These are phyloP conservation scores for Megalops atlanticus DNA, from an alignment of 2,113 vertebrate species.

Conservation along the genomic window DNA sequence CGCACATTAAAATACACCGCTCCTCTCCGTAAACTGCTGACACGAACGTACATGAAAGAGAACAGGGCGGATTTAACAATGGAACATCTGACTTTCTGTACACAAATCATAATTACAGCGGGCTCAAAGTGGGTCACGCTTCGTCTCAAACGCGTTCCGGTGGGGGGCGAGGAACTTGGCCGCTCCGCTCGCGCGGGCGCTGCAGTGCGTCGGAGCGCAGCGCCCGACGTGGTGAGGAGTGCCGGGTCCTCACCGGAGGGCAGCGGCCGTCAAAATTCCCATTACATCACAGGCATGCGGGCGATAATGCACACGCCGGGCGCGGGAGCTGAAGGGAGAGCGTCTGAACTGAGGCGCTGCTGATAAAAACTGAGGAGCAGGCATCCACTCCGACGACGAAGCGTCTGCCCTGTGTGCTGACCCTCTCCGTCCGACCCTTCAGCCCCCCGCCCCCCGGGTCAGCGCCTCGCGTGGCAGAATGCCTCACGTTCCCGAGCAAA, in stretches of 20 bases:
- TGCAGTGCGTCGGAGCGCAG: neutral
- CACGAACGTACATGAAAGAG: neutral
- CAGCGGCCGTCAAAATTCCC: neutral
- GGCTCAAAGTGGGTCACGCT: conserved; percentile 53
- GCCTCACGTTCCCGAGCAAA: conserved; percentile 43
- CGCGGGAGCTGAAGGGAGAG: neutral
- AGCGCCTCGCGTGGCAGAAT: conserved; percentile 29
- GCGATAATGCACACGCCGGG: conserved; percentile 3
- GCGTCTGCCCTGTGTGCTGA: neutral
- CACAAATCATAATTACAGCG: conserved; percentile 34
- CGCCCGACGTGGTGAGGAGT: neutral
- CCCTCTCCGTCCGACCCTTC: neutral
- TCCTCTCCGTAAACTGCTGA: conserved; percentile 29
- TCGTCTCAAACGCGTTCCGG: conserved; percentile 14
- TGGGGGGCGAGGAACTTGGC: conserved; percentile 46
- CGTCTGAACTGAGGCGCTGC: conserved; percentile 10
- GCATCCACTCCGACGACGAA: neutral
- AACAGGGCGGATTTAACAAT: neutral
- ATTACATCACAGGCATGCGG: conserved; percentile 19
- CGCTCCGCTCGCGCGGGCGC: conserved; percentile 33
- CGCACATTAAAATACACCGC: conserved; percentile 13
- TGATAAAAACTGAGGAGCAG: neutral
- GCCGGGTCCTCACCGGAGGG: conserved; percentile 13
- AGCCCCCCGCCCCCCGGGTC: no score
- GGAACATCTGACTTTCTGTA: conserved; percentile 8